Percentiles rank a stretch among this genome's conserved stretches.
These are phyloP conservation scores for Leptestheria dahalacensis DNA, from an alignment of 1,140 invertebrate genomes.

Conservation along the genomic window DNA sequence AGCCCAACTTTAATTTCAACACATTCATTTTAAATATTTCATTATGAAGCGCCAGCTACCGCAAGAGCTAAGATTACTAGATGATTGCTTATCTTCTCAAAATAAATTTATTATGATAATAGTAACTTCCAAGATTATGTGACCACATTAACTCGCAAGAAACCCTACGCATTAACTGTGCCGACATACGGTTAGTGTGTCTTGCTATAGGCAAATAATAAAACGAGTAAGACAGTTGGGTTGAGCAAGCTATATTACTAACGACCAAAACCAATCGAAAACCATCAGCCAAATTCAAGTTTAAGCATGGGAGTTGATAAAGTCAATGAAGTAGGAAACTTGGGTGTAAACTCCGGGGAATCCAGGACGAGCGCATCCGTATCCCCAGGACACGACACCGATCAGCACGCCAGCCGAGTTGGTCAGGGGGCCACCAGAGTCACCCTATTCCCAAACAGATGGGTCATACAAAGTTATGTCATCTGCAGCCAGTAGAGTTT, in stretches of 20 bases:
- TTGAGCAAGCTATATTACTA: too few species aligned
- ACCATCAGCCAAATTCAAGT: too few species aligned
- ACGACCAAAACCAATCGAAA: too few species aligned
- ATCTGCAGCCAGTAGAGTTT: background rate
- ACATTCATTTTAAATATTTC: too few species aligned
- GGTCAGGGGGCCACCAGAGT: slow-evolving; percentile 62
- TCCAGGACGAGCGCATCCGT: slow-evolving; percentile 50
- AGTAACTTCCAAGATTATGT: too few species aligned
- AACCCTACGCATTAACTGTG: too few species aligned
- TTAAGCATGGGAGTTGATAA: slow-evolving; percentile 19
- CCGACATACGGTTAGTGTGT: too few species aligned
- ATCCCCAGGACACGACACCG: slow-evolving; percentile 59
- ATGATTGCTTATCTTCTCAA: too few species aligned
- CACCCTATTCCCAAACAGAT: slow-evolving; percentile 36
- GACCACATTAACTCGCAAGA: too few species aligned
- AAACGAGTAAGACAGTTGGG: too few species aligned
- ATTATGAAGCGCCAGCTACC: background rate
- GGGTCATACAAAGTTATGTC: background rate
- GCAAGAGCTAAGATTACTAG: background rate
- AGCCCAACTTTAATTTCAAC: background rate
- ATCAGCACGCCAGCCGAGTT: slow-evolving; percentile 36
- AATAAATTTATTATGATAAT: too few species aligned
- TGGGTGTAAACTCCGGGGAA: slow-evolving; percentile 36
- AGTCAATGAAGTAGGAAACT: slow-evolving; percentile 25
- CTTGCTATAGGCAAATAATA: too few species aligned